phyloP scores from a whole-genome alignment of 2,888 invertebrate species.

The Chelonus formosanus region DNA sequence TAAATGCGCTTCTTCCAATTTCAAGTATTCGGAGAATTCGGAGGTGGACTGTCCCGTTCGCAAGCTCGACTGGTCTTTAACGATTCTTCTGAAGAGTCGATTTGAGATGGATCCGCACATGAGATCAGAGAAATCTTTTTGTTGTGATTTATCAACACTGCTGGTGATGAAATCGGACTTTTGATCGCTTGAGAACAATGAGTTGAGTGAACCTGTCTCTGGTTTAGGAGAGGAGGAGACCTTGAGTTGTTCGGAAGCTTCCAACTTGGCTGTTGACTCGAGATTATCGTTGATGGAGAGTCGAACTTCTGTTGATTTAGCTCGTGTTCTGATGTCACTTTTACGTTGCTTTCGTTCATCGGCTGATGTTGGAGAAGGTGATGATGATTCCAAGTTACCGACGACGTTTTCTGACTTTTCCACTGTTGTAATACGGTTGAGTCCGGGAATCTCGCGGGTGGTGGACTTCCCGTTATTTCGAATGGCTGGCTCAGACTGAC shows the following conservation, averaged over 20 bases:
- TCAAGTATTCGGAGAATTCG: constrained; percentile 60
- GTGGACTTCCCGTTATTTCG: constrained; percentile 47
- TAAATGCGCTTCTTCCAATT: constrained; percentile 66
- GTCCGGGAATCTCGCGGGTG: constrained; percentile 48
- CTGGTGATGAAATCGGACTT: constrained; percentile 57
- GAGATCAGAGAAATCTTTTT: not conserved
- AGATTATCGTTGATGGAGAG: too few relatives aligned
- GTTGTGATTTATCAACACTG: constrained; percentile 43
- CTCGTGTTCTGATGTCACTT: too few relatives aligned
- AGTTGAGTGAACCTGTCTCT: constrained; percentile 48
- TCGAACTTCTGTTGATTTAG: too few relatives aligned
- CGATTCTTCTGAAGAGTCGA: constrained; percentile 25
- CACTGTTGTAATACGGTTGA: constrained; percentile 47
- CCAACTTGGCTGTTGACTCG: too few relatives aligned
- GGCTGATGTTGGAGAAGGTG: constrained; percentile 40
- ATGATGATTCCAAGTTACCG: constrained; percentile 5
- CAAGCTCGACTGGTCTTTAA: constrained; percentile 28
- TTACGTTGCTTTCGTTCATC: constrained; percentile 30
- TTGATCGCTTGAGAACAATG: constrained; percentile 59
- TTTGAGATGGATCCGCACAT: constrained; percentile 12
- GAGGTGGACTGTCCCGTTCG: constrained; percentile 35
- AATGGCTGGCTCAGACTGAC: constrained; percentile 42
- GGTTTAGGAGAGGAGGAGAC: too few relatives aligned
- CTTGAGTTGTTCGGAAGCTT: too few relatives aligned
- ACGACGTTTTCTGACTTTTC: too few relatives aligned